A percentile compares a stretch with the other conserved stretches of the same genome.
phyloP scores from a whole-genome alignment of 2,888 invertebrate genomes.

The Dryadula phaetusa region DNA sequence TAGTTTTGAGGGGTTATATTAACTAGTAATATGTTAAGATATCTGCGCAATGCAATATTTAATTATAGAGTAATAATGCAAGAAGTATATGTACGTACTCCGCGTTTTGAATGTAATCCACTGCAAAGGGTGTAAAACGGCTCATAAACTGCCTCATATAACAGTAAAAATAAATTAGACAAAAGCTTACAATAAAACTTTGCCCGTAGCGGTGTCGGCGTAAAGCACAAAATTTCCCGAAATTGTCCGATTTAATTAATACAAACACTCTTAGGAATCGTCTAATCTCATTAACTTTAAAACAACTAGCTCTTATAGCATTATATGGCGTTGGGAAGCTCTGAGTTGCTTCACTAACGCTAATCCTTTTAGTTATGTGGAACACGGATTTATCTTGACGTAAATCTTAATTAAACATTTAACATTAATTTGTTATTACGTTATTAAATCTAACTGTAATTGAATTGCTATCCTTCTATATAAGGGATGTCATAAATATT shows the following conservation, averaged over 20 bases:
- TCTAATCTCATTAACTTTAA: slow-evolving; percentile 49
- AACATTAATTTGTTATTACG: slow-evolving; percentile 30
- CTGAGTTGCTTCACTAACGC: slow-evolving; percentile 23
- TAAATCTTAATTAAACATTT: slow-evolving; percentile 36
- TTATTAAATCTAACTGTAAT: slow-evolving; percentile 45
- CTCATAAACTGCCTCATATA: slow-evolving; percentile 74
- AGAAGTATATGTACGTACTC: slow-evolving; percentile 36
- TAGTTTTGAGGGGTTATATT: background rate
- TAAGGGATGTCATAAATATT: background rate
- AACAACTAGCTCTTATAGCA: slow-evolving; percentile 38
- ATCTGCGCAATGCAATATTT: background rate
- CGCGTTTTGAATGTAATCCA: slow-evolving; percentile 61
- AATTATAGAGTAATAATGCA: slow-evolving; percentile 30
- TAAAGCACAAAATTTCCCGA: slow-evolving; percentile 74
- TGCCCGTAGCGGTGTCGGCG: slow-evolving; percentile 68
- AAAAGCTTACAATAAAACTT: slow-evolving; percentile 81
- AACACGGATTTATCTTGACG: slow-evolving; percentile 35
- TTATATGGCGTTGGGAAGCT: slow-evolving; percentile 23
- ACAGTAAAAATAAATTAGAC: slow-evolving; percentile 83
- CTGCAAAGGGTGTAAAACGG: slow-evolving; percentile 69
- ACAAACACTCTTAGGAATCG: slow-evolving; percentile 63
- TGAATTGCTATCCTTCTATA: slow-evolving; percentile 12
- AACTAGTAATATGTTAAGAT: background rate
- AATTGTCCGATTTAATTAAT: slow-evolving; percentile 77
- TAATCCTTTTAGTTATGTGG: slow-evolving; percentile 41